A percentile compares a stretch with the other conserved stretches of the same genome.
Evolutionary conservation across 2,888 invertebrate species (phyloP).

Genomic region (Shargacucullia verbasci): DNA sequence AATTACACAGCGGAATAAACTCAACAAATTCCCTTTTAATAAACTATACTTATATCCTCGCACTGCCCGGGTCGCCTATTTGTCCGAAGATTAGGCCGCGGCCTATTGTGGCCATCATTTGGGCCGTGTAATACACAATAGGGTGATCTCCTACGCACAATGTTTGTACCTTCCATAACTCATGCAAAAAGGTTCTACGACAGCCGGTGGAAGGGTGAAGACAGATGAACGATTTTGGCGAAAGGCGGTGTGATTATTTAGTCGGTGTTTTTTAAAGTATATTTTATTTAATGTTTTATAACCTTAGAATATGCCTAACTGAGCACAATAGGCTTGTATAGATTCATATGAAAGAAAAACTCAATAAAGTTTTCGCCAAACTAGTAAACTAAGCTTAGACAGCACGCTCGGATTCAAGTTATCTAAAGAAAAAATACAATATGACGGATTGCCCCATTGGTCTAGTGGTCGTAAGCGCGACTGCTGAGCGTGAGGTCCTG

Average conservation of each 20-base stretch:
- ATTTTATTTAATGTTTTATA: too few species aligned
- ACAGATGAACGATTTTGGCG: constrained; percentile 6
- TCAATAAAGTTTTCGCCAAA: too few species aligned
- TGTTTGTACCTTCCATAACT: constrained; percentile 56
- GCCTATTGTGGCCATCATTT: constrained; percentile 40
- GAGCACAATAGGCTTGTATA: too few species aligned
- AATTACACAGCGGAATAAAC: neutral
- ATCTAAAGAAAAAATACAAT: too few species aligned
- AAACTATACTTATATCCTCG: constrained; percentile 7
- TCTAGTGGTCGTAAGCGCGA: too few species aligned
- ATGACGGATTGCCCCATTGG: too few species aligned
- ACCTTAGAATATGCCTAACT: too few species aligned
- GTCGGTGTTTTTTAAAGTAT: too few species aligned
- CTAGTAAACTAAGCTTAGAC: too few species aligned
- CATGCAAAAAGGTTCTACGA: constrained; percentile 52
- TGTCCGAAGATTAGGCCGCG: constrained; percentile 30
- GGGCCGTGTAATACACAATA: constrained; percentile 48
- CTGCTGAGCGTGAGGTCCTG: too few species aligned
- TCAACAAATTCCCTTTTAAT: constrained; percentile 1
- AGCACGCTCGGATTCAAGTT: too few species aligned
- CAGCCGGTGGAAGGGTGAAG: constrained; percentile 32
- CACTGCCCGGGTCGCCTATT: constrained; percentile 11
- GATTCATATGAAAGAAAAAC: too few species aligned
- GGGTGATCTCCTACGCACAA: constrained; percentile 37
- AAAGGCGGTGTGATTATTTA: constrained; percentile 1